Base-by-base conservation (phyloP, 1,140 invertebrate species). In the Drosophila miranda region DNA sequence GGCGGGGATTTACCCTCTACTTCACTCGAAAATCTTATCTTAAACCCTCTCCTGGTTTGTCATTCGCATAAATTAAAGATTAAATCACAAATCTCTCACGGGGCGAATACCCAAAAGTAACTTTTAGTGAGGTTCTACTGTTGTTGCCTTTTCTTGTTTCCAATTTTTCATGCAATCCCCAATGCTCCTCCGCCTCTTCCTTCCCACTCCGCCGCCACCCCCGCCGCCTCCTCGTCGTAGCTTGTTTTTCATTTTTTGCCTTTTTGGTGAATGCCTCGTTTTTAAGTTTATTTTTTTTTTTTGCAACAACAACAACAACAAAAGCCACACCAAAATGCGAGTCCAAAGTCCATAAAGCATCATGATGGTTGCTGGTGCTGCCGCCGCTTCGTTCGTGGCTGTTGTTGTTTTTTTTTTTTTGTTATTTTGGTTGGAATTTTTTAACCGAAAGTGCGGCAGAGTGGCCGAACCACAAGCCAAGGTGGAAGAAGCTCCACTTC, bases 311-410 rank as follows among this genome's bases (percentile, higher is more conserved):
- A 71, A 28, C 55, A 49, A 50, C 48, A 55, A 42, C 34, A 55
- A 44, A 44, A 55, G 28, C 14, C 21, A 55, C 7, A 57, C 2
- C 21, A 26, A 26, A 44, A 62, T 70, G 73, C 73, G 67, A 83
- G 80, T 83, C 80, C 72, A 84, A 83, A 83, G 80, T 83, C 80
- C 80, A 83, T 83, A 84, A 84, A 84, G 82, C 80, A 84, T 83
- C 75, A 79, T 67, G 76, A 73, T 78, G 74, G 70, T n/a, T 72
- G 42, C 16, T 63, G 16, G 16, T 16, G 44, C n/a, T 62, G 69
- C 14, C 63, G 62, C 43, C 34, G 42, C 60, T 62, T 62, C 56
- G 60, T 45, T 60, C 54, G 67, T 30, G 30, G 50, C 52, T 52
- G 59, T 41, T 62, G 46, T 53, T 75, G 23, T 26, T 59, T 79